Base-by-base conservation (phyloP, 2,797 vertebrate species). In the Lutjanus campechanus region DNA sequence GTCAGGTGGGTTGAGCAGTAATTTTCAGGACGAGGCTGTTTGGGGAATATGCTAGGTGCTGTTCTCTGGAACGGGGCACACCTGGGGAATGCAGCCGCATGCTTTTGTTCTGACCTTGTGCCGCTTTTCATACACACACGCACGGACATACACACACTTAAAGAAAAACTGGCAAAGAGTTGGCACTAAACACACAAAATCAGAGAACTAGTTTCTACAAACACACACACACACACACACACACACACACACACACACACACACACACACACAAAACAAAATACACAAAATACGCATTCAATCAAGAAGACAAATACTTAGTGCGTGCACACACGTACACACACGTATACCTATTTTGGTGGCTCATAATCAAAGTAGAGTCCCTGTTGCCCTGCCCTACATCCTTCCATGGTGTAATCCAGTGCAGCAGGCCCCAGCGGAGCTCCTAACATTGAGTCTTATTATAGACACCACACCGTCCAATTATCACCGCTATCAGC, bases 311-410 rank as follows among this genome's bases (percentile, higher is more conserved):
- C 70, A 86, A 79, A 73, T 40, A 67, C 55, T 83, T 79, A 59
- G 71, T 20, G 36, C 69, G 76, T 59, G 77, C 46, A 79, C 75
- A 63, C 53, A 65, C 69, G 69, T 54, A 77, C 65, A 77, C 53
- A 85, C 44, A 75, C 58, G 13, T 66, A 66, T 76, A 93, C 92
- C 93, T 94, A 93, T 94, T 94, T 92, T 87, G 79, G 90, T 92
- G 90, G 92, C 88, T 92, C 90, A 95, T 95, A 96, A 95, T 95
- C 94, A 96, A 95, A 95, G 92, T 77, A 90, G 51, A 90, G 92
- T 95, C 95, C 93, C 94, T 75, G 77, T 66, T 89, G 94, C 79
- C 86, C 87, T 93, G 94, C 83, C 92, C 95, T 92, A 94, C 92
- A 95, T 96, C 91, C 84, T 91, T 88, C 86, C 87, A 85, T 85